phyloP scores from a whole-genome alignment of 2,113 vertebrate species.

The Cynocephalus volans region DNA sequence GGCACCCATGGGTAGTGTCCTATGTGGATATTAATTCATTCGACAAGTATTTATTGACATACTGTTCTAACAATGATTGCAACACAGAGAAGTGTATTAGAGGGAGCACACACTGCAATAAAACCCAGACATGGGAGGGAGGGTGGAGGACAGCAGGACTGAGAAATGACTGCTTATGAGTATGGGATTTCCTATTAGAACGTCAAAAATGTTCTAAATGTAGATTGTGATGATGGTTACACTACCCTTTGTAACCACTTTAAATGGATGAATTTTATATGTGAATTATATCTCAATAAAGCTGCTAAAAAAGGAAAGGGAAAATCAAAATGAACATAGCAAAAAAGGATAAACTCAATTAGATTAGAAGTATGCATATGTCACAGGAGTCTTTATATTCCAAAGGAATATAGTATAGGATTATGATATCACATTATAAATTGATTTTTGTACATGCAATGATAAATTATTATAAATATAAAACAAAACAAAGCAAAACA shows the following conservation, averaged over 20 bases:
- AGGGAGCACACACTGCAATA: no score
- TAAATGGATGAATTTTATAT: background rate
- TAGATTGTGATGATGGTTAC: background rate
- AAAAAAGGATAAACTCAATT: background rate
- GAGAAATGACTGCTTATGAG: no score
- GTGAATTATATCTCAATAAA: slow-evolving; percentile 4
- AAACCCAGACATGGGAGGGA: background rate
- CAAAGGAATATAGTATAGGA: background rate
- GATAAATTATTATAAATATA: slow-evolving; percentile 33
- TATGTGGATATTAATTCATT: background rate
- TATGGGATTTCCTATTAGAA: background rate
- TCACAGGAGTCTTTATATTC: background rate
- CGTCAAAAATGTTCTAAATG: background rate
- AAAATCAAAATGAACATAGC: background rate
- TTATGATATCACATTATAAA: background rate
- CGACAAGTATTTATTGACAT: no score
- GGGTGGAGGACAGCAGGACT: background rate
- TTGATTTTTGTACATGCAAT: background rate
- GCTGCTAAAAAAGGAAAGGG: background rate
- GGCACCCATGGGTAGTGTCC: background rate
- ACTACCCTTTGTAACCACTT: background rate
- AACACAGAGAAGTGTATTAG: background rate
- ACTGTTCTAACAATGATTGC: no score
- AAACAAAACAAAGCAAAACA: background rate
- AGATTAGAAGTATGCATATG: background rate